Conservation (phyloP, 2,113 vertebrate species). For the Grallaria varia region DNA sequence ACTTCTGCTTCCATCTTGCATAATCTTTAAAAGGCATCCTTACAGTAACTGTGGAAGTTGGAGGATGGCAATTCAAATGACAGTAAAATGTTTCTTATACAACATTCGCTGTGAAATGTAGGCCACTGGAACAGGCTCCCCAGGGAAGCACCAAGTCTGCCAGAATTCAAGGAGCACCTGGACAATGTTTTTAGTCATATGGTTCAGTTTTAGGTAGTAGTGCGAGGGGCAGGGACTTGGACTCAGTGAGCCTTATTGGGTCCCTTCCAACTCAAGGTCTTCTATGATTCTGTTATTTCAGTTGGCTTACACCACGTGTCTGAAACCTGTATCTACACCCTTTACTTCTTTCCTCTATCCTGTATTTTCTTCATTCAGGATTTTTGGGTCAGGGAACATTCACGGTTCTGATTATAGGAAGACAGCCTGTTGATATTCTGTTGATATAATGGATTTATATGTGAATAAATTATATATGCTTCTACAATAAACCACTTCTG, state of each 20-base stretch:
- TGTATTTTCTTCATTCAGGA: background rate
- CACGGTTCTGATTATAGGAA: background rate
- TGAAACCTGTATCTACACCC: background rate
- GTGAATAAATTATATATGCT: background rate
- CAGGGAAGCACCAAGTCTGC: background rate
- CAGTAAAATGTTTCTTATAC: background rate
- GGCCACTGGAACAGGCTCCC: background rate
- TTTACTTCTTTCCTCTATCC: background rate
- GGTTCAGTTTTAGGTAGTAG: background rate
- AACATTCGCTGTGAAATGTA: background rate
- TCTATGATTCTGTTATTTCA: background rate
- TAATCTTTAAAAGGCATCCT: background rate
- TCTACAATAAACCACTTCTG: background rate
- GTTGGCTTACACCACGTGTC: background rate
- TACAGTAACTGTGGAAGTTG: background rate
- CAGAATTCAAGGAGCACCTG: background rate
- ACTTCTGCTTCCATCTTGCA: background rate
- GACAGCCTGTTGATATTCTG: background rate
- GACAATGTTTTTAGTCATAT: background rate
- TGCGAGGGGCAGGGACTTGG: accelerated
- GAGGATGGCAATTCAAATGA: background rate
- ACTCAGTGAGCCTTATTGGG: accelerated
- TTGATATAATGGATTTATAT: background rate
- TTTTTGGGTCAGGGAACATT: background rate
- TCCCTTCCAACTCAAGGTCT: background rate